Base-by-base conservation (phyloP, 2,888 invertebrate species). In the Mythimna impura region DNA sequence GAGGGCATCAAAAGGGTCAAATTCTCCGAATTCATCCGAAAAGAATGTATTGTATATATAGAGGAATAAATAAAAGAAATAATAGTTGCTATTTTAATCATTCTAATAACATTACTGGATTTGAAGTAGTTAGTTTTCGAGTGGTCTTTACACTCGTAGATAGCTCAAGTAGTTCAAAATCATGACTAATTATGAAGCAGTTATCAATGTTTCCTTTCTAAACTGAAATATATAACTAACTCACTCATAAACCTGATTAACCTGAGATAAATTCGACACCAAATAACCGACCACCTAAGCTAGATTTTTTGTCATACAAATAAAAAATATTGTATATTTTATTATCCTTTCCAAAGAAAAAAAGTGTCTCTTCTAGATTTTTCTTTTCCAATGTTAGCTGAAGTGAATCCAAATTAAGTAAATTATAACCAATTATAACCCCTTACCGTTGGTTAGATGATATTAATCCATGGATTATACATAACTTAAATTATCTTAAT, bases 111-210 rank as follows among this genome's bases (percentile, higher is more conserved):
- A 66, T 5, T 47, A 76, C 9, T 54, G n/a, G 14, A 55, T 61
- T 30, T 50, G 25, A 50, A 50, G 30, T 40, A 34, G 20, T 20
- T 30, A 20, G 6, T 22, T 30, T 10, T 60, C n/a, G 34, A 74
- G 55, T 58, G 57, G 34, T 22, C 12, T 50, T 12, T 50, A n/a
- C 25, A 30, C 20, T 30, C 22, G 8, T 66, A 66, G 22, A 78
- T 47, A n/a, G 22, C 4, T 71, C 22, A 63, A 77, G 55, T 66
- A 7, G 12, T 73, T 50, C 36, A 40, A 25, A 78, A 58, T 14
- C 25, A 62, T 73, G 40, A 77, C n/a, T 60, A 17, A 63, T 40
- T 54, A 34, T 58, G 20, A 58, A 58, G 6, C 20, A n/a, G 0
- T 60, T 34, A 10, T 7, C 14, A 36, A 22, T 34, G 6, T 47